phyloP scores from a whole-genome alignment of 2,113 vertebrate genomes.

The Ptychochromis oligacanthus region DNA sequence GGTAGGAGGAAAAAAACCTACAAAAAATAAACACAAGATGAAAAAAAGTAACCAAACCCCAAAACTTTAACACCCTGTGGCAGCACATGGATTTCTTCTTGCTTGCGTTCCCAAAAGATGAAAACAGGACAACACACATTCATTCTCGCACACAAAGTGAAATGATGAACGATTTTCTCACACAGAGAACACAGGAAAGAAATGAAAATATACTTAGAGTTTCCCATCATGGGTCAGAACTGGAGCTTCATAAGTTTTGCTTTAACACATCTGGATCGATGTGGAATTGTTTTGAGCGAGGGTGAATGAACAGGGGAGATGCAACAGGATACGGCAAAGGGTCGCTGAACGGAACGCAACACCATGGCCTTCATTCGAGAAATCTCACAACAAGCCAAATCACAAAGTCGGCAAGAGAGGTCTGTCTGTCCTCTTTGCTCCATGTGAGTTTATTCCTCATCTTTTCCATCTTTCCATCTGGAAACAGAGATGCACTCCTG shows the following conservation, averaged over 20 bases:
- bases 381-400: neutral
- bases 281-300: neutral
- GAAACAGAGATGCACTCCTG: conserved; percentile 37
- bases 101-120: neutral
- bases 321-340: neutral
- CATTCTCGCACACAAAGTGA: neutral
- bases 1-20: no score
- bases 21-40: no score
- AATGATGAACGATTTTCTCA: neutral
- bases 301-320: neutral
- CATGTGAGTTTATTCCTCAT: neutral
- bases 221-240: neutral
- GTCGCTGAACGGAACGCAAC: neutral
- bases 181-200: neutral
- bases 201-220: neutral
- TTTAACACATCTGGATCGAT: conserved; percentile 11
- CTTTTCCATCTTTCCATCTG: conserved; percentile 41
- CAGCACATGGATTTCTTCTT: neutral
- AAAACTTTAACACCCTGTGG: neutral
- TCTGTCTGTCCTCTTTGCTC: neutral
- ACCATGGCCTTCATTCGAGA: neutral
- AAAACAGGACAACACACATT: neutral
- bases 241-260: neutral
- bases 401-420: neutral
- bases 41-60: neutral